A percentile compares a stretch with the other conserved stretches of the same genome.
These are phyloP conservation scores for Delichon dasypus DNA, from an alignment of 2,797 vertebrate genomes.

Conservation along the genomic window DNA sequence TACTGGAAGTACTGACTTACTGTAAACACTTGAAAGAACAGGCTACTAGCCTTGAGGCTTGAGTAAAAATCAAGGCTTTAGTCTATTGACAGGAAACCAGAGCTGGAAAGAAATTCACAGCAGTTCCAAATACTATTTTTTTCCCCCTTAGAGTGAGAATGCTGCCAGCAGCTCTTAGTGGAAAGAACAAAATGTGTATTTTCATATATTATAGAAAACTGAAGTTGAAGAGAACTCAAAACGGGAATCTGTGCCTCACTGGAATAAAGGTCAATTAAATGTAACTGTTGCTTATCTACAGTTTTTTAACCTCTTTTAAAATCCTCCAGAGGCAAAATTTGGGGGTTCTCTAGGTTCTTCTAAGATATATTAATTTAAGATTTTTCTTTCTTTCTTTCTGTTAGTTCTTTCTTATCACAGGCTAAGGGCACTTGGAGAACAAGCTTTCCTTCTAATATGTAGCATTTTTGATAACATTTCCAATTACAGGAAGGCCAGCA, in stretches of 20 bases:
- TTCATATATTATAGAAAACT: background rate
- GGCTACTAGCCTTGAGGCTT: background rate
- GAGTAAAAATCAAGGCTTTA: background rate
- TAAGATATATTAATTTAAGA: background rate
- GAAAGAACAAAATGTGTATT: constrained; percentile 2
- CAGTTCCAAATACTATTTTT: background rate
- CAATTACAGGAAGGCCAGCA: background rate
- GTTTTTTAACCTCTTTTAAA: background rate
- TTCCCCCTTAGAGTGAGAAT: background rate
- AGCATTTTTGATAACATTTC: background rate
- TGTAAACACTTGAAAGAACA: background rate
- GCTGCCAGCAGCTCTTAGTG: background rate
- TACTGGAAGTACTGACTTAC: background rate
- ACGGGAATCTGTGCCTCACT: background rate
- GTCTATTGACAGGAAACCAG: constrained; percentile 24
- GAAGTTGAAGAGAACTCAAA: background rate
- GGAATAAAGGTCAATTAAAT: background rate
- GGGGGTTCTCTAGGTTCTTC: background rate
- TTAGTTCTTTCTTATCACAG: background rate
- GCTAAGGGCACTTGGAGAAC: background rate
- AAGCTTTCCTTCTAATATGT: background rate
- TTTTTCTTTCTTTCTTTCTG: background rate
- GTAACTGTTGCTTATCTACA: background rate
- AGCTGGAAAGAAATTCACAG: background rate
- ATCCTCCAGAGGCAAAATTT: background rate